Evolutionary conservation across 2,113 vertebrate genomes (phyloP), one percentile per base, ranked within the genome.

Genomic region (Chroicocephalus ridibundus): DNA sequence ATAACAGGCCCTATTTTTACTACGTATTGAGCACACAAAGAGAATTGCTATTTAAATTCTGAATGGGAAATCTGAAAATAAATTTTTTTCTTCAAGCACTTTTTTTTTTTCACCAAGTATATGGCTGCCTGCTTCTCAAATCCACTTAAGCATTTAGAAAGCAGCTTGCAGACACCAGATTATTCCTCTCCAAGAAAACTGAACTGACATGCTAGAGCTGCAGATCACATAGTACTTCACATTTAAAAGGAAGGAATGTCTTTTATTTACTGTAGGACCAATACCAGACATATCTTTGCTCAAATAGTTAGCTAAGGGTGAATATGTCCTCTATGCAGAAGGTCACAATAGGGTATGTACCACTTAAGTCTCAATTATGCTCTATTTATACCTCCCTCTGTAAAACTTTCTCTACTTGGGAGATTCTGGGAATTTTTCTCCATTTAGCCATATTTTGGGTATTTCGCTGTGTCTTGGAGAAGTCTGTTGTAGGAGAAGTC

Each of bases 61-160:
- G 80, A 92, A 82, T 82, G 61, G 64, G 69, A 90, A 90, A 79
- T 78, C 60, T 88, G 76, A 94, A 93, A 90, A 87, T 82, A 24
- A 55, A 4, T 80, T 74, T 92, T 92, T 93, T 90, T 66, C 64
- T 93, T 84, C 51, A 58, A 79, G n/a, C n/a, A 60, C 38, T 58
- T 55, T 54, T 84, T 80, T 62, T 68, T 16, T 9, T 8, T 5
- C 5, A 19, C 12, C 57, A 82, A 60, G 36, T 88, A 64, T 44
- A 91, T 75, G 62, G 38, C 69, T 92, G 44, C 62, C 81, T 79
- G 52, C 44, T 90, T 95, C 92, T 92, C 52, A 82, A 93, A 84
- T 88, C 60, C 74, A 91, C 49, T 93, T 90, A 93, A 86, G 36
- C 80, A 85, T 91, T 96, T 89, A 69, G 80, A 94, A 94, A 97